phyloP scores from a whole-genome alignment of 2,113 vertebrate species.

The Sinocyclocheilus maitianheensis region DNA sequence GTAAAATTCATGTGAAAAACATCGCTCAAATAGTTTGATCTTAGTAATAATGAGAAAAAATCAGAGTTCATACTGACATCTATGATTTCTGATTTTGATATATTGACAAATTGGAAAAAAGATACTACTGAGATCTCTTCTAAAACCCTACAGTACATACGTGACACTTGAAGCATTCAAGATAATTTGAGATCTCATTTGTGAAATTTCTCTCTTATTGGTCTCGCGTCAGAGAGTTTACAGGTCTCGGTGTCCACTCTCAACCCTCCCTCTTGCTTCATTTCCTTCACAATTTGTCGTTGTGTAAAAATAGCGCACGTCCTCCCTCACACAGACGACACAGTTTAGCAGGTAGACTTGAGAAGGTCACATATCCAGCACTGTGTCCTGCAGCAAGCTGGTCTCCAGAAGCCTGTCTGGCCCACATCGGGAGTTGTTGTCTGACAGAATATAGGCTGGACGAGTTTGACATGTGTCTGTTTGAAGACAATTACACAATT shows the following conservation, averaged over 20 bases:
- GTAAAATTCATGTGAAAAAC: background rate
- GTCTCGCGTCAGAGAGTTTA: background rate
- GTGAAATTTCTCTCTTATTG: background rate
- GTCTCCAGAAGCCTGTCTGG: background rate
- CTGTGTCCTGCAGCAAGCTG: background rate
- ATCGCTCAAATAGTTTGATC: background rate
- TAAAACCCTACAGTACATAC: background rate
- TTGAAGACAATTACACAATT: slow-evolving; percentile 1
- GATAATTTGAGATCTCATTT: background rate
- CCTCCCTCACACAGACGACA: slow-evolving; percentile 12
- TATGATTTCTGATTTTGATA: background rate
- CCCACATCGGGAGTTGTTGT: background rate
- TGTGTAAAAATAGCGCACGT: slow-evolving; percentile 16
- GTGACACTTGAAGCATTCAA: background rate
- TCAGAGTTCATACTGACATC: background rate
- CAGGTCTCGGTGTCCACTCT: background rate
- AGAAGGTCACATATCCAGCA: slow-evolving; percentile 23
- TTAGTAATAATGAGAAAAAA: background rate
- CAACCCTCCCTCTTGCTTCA: background rate
- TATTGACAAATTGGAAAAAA: background rate
- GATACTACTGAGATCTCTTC: background rate
- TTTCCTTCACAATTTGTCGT: slow-evolving; percentile 21
- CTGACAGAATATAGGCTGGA: background rate
- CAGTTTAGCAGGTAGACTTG: slow-evolving; percentile 36
- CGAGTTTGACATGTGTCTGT: background rate